Base-by-base conservation (phyloP, 1,140 invertebrate species). In the Leptinotarsa texana region DNA sequence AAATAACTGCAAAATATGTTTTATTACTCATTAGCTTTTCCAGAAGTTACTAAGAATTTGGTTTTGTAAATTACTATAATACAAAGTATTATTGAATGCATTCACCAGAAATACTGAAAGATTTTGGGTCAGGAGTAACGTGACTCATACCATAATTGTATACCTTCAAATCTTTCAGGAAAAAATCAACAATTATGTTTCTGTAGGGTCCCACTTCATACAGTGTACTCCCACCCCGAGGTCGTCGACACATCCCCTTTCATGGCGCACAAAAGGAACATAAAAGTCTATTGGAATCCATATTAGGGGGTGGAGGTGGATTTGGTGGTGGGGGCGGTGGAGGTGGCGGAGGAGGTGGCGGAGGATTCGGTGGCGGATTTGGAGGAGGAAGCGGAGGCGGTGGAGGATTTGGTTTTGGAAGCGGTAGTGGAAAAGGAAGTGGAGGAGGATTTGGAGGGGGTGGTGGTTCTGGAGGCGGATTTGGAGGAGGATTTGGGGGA, bases 231-330 rank as follows among this genome's bases (percentile, higher is more conserved):
- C 17, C 4, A 57, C 15, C 4, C n/a, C 15, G 51, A 57, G n/a
- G 15, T 57, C 51, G 51, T 18, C 15, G 51, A 57, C n/a, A 57
- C 13, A 18, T 18, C 15, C 15, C 15, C 17, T 17, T 17, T 57
- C n/a, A 57, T 57, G 51, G 51, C n/a, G 3, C 4, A 15, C 15
- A 18, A 4, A 57, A 57, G 3, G 51, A 15, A 17, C 51, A 57
- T 18, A 13, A 13, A n/a, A 57, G 51, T 13, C 15, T 57, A 57
- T 57, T 57, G n/a, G 51, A 18, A 2, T 17, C 51, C 15, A 15
- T 57, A 15, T 57, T 57, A 57, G 51, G n/a, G 18, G 66, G 33
- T 18, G 66, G 66, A 17, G 33, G 66, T 13, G 66, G 66, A 47
- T 47, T 68, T 18, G 66, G 66, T 5, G 66, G 24, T 42, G 18